Percentiles rank a stretch among this genome's conserved stretches.
These are phyloP conservation scores for Varanus komodoensis DNA, from an alignment of 2,113 vertebrate species.

Conservation along the genomic window DNA sequence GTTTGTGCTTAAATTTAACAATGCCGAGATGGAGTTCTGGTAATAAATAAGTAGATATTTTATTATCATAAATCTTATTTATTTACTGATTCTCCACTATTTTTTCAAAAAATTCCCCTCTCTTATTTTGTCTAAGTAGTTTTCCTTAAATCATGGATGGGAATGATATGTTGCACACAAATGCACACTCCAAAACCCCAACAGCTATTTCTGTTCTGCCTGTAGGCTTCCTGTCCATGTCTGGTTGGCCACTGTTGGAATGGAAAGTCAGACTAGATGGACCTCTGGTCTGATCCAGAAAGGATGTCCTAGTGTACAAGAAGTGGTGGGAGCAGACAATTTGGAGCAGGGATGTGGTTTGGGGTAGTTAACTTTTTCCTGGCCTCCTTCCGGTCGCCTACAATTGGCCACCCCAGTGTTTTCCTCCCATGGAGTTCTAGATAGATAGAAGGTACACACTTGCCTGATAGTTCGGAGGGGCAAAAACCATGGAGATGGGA, in stretches of 20 bases:
- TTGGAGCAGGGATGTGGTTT: background rate
- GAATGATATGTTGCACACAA: background rate
- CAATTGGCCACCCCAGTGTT: background rate
- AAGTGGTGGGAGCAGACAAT: background rate
- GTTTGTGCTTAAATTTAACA: conserved; percentile 23
- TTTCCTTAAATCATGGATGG: background rate
- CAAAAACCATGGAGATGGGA: background rate
- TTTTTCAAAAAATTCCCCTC: background rate
- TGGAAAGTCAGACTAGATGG: too few relatives aligned
- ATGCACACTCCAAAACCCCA: background rate
- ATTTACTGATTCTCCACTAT: background rate
- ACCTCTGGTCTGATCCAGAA: too few relatives aligned
- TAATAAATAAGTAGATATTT: conserved; percentile 18
- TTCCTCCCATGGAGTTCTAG: background rate
- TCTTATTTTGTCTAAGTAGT: background rate
- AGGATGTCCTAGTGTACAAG: background rate
- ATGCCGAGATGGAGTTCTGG: conserved; percentile 42
- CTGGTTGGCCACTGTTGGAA: too few relatives aligned
- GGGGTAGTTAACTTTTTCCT: background rate
- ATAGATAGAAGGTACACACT: background rate
- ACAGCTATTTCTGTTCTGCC: background rate
- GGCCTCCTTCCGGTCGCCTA: background rate
- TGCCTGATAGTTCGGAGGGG: background rate
- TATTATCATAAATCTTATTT: background rate
- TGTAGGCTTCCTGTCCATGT: too few relatives aligned